Percentiles rank a stretch among this genome's conserved stretches.
These are phyloP conservation scores for Anaspis maculata DNA, from an alignment of 2,888 invertebrate species.

Conservation along the genomic window DNA sequence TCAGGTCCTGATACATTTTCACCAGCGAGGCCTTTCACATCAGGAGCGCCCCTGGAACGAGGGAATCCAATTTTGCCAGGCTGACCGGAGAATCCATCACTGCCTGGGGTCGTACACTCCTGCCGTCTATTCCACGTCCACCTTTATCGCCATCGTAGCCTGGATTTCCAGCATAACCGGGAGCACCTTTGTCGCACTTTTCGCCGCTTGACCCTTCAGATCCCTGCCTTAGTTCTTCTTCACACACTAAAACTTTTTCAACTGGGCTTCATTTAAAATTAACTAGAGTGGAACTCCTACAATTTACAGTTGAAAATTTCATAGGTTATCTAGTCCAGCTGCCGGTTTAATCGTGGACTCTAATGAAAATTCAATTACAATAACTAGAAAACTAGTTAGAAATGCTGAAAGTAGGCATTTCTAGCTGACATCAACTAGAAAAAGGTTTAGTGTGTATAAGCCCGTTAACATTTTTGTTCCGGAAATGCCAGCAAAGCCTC, in stretches of 20 bases:
- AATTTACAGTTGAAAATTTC: no score
- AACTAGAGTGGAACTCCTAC: no score
- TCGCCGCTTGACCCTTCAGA: slow-evolving; percentile 54
- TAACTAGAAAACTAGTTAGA: no score
- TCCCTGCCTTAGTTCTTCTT: slow-evolving; percentile 59
- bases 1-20: slow-evolving; percentile 58
- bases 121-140: slow-evolving; percentile 56
- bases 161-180: slow-evolving; percentile 63
- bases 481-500: slow-evolving; percentile 32
- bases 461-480: slow-evolving; percentile 36
- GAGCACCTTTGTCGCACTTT: slow-evolving; percentile 84
- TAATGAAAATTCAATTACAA: no score
- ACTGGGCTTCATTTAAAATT: slow-evolving; percentile 62
- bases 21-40: slow-evolving; percentile 65
- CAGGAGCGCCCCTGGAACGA: slow-evolving; percentile 52
- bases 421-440: no score
- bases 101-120: slow-evolving; percentile 70
- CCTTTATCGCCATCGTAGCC: slow-evolving; percentile 65
- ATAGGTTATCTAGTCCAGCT: no score
- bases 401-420: no score
- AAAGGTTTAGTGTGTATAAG: no score
- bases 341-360: no score
- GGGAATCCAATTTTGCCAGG: slow-evolving; percentile 54
- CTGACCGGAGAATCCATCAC: slow-evolving; percentile 62
- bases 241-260: slow-evolving; percentile 56